Conservation (phyloP, 2,888 invertebrate genomes). For the Sphecodes monilicornis region DNA sequence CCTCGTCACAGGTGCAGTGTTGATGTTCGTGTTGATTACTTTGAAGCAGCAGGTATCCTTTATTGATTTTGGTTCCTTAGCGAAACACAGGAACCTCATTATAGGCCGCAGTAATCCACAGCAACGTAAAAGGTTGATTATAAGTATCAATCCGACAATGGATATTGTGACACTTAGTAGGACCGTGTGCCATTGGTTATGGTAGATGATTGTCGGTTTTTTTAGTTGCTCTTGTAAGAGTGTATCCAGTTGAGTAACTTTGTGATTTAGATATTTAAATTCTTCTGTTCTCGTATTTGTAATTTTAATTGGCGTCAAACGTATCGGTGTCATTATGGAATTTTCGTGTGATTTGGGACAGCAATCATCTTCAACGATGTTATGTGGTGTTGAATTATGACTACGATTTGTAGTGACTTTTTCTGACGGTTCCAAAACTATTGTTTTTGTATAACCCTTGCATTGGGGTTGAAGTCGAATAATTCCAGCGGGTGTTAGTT, state of each 20-base stretch:
- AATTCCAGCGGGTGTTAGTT: constrained; percentile 9
- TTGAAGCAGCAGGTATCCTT: background rate
- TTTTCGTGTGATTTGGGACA: background rate
- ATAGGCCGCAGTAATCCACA: too few relatives aligned
- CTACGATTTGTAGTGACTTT: background rate
- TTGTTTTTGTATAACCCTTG: constrained; percentile 16
- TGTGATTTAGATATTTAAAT: background rate
- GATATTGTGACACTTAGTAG: background rate
- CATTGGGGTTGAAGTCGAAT: constrained; percentile 13
- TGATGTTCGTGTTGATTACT: background rate
- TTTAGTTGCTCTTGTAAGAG: too few relatives aligned
- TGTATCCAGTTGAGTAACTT: background rate
- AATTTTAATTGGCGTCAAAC: background rate
- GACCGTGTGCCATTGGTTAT: background rate
- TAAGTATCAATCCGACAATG: background rate
- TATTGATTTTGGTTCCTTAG: background rate
- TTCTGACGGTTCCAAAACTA: background rate
- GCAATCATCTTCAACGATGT: constrained; percentile 18
- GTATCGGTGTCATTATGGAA: background rate
- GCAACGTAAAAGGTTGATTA: background rate
- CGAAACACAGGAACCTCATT: background rate
- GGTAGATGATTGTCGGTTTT: too few relatives aligned
- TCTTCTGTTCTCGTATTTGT: background rate
- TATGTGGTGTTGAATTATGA: background rate
- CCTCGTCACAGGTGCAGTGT: background rate